Evolutionary conservation across 2,888 invertebrate genomes (phyloP), one percentile per base, ranked within the genome.

Genomic region (Epinotia demarniana): DNA sequence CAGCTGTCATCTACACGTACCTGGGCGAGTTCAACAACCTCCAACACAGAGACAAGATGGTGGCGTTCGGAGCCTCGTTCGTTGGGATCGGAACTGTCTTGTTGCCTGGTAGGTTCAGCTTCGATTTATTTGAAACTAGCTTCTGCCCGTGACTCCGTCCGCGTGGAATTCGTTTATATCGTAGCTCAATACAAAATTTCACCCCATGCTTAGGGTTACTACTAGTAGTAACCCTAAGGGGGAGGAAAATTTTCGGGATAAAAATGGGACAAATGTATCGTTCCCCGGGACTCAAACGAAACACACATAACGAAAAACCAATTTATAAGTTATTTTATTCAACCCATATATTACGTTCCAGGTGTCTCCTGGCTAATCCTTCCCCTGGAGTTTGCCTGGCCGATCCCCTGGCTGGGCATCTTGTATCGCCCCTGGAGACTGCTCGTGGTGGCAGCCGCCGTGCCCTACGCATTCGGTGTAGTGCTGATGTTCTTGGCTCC

Each of bases 381-480:
- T 0, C 97, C 97, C 0, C 80, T 94, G 1, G 87, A 93, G 5
- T 90, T 95, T 80, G 87, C 94, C 0, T 80, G 92, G 3, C 88
- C 92, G 0, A 90, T 94, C n/a, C 78, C 85, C 0, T 85, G 95
- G 71, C 85, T 96, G 58, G 94, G 90, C 68, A 90, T 97, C 76
- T 85, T 87, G 0, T 96, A 96, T 83, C 95, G 96, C 53, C 96
- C 97, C 0, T 98, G 98, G 98, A 94, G 98, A 8, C 85, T 97
- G 6, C 95, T 97, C 75, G 89, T 98, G 2, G 93, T 96, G 0
- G 87, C 96, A 0, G 95, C 96, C 76, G 95, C 96, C 0, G 55
- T 96, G 3, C 96, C 97, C 0, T 96, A 96, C 81, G 82, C 96
- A 0, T 67, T 96, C 0, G 95, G 96, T 0, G 94, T 96, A 0